A percentile compares a stretch with the other conserved stretches of the same genome.
Conservation (phyloP, 2,888 invertebrate species). For the Chloromyia formosa region DNA sequence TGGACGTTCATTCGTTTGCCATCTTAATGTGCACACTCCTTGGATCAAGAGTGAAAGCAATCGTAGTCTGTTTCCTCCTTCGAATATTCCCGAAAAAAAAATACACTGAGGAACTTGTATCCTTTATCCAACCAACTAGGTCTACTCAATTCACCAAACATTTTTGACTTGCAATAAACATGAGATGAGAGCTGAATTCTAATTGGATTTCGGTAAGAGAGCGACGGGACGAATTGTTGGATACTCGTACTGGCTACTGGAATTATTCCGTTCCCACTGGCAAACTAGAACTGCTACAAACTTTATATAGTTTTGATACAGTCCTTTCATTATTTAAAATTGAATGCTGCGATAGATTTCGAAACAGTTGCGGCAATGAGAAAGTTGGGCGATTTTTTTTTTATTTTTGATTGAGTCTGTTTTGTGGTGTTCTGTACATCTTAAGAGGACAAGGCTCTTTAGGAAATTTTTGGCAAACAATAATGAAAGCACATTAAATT, state of each 20-base stretch:
- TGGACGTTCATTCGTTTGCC: constrained; percentile 9
- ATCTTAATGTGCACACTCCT: constrained; percentile 27
- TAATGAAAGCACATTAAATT: too few species aligned
- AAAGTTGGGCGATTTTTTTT: too few species aligned
- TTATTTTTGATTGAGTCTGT: too few species aligned
- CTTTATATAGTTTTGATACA: constrained; percentile 44
- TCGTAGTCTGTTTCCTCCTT: too few species aligned
- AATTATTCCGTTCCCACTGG: constrained; percentile 28
- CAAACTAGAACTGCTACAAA: not conserved
- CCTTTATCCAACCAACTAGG: constrained; percentile 32
- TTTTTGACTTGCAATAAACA: constrained; percentile 49
- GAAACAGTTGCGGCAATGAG: not conserved
- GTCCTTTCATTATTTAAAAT: constrained; percentile 38
- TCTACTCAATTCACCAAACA: constrained; percentile 20
- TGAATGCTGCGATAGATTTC: constrained; percentile 31
- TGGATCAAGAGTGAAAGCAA: too few species aligned
- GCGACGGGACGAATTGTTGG: constrained; percentile 1
- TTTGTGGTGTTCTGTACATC: too few species aligned
- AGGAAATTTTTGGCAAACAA: too few species aligned
- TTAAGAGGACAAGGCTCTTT: too few species aligned
- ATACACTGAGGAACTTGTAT: constrained; percentile 15
- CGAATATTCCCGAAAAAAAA: not conserved
- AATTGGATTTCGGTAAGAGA: constrained; percentile 45
- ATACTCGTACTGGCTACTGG: not conserved
- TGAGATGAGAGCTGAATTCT: constrained; percentile 51